These are phyloP conservation scores for Ceyx melanurus DNA, from an alignment of 2,113 vertebrate genomes.

Conservation along the genomic window DNA sequence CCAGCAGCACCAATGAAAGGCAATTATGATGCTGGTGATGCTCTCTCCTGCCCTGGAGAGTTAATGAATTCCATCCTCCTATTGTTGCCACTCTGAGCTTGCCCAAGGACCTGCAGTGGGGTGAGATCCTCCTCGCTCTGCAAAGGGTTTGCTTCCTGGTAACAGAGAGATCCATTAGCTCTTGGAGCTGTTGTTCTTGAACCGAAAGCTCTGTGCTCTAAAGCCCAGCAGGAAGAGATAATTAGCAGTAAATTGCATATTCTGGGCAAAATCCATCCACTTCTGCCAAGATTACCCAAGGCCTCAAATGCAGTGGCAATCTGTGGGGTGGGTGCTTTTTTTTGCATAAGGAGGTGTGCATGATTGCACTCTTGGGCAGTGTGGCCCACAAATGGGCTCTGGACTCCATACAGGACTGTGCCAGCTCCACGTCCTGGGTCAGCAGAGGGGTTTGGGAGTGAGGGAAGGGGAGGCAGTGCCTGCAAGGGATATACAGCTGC, in stretches of 20 bases:
- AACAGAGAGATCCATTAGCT: slow-evolving; percentile 51
- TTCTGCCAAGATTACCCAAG: slow-evolving; percentile 44
- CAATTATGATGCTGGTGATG: background rate
- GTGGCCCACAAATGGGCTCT: slow-evolving; percentile 23
- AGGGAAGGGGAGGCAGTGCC: background rate
- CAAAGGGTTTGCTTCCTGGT: slow-evolving; percentile 54
- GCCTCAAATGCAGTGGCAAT: slow-evolving; percentile 40
- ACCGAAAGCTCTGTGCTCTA: slow-evolving; percentile 46
- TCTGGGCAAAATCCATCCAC: slow-evolving; percentile 59
- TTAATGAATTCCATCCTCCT: slow-evolving; percentile 41
- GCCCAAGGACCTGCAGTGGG: background rate
- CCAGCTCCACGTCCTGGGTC: background rate
- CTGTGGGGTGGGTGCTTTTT: background rate
- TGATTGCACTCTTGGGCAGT: background rate
- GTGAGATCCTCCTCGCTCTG: background rate
- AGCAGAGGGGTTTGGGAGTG: background rate
- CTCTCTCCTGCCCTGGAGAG: background rate
- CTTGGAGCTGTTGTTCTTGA: slow-evolving; percentile 41
- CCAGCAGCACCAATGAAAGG: background rate
- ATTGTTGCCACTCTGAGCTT: slow-evolving; percentile 11
- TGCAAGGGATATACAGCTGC: background rate
- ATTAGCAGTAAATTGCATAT: slow-evolving; percentile 62
- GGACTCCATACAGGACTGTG: fast-evolving
- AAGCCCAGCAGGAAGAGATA: slow-evolving; percentile 64
- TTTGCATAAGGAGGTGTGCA: slow-evolving; percentile 50